These are phyloP conservation scores for Muscidifurax raptorellus DNA, from an alignment of 1,140 invertebrate species.

Conservation along the genomic window DNA sequence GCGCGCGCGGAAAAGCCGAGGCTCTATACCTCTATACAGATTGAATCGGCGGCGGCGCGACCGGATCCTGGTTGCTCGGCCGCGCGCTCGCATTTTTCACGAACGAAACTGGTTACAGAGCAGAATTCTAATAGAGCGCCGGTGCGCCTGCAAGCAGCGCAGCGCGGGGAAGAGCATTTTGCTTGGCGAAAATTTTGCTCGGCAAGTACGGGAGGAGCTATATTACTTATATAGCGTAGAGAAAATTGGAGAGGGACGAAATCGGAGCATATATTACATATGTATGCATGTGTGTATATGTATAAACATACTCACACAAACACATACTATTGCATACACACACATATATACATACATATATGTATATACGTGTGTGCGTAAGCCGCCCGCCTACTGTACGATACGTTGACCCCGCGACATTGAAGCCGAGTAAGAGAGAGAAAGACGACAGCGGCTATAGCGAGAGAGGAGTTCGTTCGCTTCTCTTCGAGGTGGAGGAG, in stretches of 20 bases:
- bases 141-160: conserved; percentile 55
- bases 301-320: too few relatives aligned
- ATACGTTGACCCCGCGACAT: conserved; percentile 44
- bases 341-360: too few relatives aligned
- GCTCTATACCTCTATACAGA: not conserved
- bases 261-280: too few relatives aligned
- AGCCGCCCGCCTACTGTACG: not conserved
- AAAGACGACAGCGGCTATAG: not conserved
- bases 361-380: not conserved
- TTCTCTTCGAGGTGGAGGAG: not conserved
- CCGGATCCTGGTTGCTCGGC: conserved; percentile 40
- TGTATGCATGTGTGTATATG: not conserved
- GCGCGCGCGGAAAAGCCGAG: not conserved
- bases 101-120: conserved; percentile 6
- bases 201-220: conserved; percentile 55
- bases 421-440: conserved; percentile 16
- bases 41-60: conserved; percentile 14
- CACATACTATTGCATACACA: not conserved
- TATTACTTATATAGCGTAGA: conserved; percentile 53
- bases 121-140: conserved; percentile 30
- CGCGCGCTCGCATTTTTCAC: conserved; percentile 25
- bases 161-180: conserved; percentile 55
- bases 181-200: conserved; percentile 15
- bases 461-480: conserved; percentile 8
- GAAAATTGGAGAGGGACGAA: conserved; percentile 46